Percentiles rank a stretch among this genome's conserved stretches.
Evolutionary conservation across 2,113 vertebrate genomes (phyloP).

Genomic region (Cheirogaleus medius): DNA sequence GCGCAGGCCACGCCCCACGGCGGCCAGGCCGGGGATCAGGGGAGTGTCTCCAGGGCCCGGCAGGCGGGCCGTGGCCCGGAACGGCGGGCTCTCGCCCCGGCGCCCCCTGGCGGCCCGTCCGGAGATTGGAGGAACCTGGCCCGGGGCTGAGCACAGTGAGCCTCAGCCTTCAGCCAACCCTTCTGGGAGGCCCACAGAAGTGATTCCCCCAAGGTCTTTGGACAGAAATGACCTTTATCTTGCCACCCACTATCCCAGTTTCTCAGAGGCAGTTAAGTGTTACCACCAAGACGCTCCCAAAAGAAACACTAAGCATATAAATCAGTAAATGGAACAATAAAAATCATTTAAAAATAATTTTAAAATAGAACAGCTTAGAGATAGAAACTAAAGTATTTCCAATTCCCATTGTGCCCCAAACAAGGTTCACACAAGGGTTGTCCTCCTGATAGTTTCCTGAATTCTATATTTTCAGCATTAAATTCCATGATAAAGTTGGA

Average conservation of each 20-base stretch:
- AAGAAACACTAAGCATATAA: conserved; percentile 47
- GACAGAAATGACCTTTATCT: neutral
- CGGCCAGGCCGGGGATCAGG: neutral
- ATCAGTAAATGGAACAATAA: conserved; percentile 62
- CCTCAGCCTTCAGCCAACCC: neutral
- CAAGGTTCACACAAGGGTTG: conserved; percentile 59
- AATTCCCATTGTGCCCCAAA: conserved; percentile 44
- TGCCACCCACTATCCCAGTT: neutral
- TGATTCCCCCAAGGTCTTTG: neutral
- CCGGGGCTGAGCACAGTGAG: accelerated
- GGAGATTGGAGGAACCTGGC: accelerated
- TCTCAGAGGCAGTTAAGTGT: neutral
- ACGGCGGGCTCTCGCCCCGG: neutral
- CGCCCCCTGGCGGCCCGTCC: neutral
- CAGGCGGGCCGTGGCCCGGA: neutral
- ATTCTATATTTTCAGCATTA: conserved; percentile 58
- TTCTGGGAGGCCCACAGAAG: accelerated
- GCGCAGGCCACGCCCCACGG: neutral
- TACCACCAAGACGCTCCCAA: conserved; percentile 26
- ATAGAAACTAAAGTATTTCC: conserved; percentile 68
- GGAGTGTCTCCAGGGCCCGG: neutral
- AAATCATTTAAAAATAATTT: conserved; percentile 70
- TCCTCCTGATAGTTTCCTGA: conserved; percentile 49
- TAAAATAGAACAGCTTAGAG: conserved; percentile 71
- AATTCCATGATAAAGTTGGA: conserved; percentile 61